Evolutionary conservation across 2,113 vertebrate genomes (phyloP).

Genomic region (Otocyon megalotis): DNA sequence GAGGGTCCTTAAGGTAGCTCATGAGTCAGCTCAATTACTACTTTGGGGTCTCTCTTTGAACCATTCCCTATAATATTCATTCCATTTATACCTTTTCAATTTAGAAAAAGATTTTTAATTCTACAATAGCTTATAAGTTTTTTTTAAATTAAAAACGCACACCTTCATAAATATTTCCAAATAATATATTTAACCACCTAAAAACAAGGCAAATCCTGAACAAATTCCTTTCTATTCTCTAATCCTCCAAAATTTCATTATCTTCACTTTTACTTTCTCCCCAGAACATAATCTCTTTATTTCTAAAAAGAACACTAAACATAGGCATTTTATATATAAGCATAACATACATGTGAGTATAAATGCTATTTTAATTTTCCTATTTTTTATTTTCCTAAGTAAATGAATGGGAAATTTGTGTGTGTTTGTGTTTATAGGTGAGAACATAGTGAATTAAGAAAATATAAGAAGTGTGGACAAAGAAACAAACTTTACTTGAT

Average conservation of each 20-base stretch:
- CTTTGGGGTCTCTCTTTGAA: background rate
- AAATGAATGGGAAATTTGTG: background rate
- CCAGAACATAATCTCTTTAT: background rate
- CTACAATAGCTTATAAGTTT: background rate
- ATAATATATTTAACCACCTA: background rate
- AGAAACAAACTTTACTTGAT: slow-evolving; percentile 14
- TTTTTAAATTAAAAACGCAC: background rate
- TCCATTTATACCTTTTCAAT: background rate
- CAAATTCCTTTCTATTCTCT: background rate
- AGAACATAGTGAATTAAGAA: background rate
- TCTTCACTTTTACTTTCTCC: background rate
- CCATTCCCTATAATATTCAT: background rate
- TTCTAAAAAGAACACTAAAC: background rate
- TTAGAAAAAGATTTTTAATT: background rate
- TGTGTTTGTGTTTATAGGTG: background rate
- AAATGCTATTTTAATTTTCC: background rate
- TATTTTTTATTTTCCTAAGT: background rate
- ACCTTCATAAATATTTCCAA: background rate
- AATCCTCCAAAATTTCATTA: background rate
- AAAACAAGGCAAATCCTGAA: background rate
- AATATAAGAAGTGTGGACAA: background rate
- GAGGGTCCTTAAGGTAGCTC: background rate
- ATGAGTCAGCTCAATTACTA: background rate
- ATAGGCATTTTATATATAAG: background rate
- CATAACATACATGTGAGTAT: background rate